Conservation (phyloP, 2,113 vertebrate species). For the Corythoichthys intestinalis region DNA sequence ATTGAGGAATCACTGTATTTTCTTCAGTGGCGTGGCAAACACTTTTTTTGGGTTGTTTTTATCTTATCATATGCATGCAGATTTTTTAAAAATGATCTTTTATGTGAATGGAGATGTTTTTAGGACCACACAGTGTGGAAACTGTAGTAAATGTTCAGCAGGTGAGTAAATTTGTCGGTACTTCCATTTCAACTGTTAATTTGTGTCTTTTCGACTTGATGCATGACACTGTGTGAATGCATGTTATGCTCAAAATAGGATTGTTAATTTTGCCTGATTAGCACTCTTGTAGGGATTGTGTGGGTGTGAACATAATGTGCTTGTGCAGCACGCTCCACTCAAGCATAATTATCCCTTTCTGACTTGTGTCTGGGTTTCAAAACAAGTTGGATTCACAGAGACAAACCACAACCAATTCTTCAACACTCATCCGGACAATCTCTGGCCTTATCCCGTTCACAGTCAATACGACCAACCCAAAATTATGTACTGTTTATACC, state of each 20-base stretch:
- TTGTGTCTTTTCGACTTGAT: not conserved
- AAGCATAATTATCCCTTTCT: not conserved
- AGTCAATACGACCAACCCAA: no score
- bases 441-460: not conserved
- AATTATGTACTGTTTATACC: no score
- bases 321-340: not conserved
- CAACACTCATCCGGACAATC: not conserved
- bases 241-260: not conserved
- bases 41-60: not conserved
- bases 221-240: not conserved
- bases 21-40: no score
- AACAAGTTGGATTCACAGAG: not conserved
- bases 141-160: not conserved
- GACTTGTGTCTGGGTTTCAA: not conserved
- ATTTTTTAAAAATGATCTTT: not conserved
- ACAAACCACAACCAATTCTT: not conserved
- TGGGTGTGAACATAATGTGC: not conserved
- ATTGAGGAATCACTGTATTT: no score
- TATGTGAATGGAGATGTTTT: not conserved
- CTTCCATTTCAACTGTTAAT: not conserved
- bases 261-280: slow-evolving; percentile 13
- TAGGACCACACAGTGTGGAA: not conserved
- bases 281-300: slow-evolving; percentile 9
- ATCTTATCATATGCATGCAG: not conserved
- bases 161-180: not conserved